phyloP scores from a whole-genome alignment of 2,797 vertebrate genomes.

The Phylloscopus collybita region DNA sequence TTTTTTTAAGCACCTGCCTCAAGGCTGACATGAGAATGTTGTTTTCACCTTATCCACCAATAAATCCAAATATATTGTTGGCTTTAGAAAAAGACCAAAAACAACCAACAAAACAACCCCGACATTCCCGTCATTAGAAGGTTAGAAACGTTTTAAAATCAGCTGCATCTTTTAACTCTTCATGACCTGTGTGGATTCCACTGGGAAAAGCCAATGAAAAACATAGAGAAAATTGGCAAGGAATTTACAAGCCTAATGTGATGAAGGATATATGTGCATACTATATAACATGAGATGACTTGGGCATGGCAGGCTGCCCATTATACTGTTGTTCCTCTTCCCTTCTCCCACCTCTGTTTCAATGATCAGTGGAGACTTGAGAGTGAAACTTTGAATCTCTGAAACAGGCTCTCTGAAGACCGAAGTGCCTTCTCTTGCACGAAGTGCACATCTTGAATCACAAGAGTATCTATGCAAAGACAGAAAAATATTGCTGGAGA shows the following conservation, averaged over 20 bases:
- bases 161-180: conserved; percentile 32
- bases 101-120: rapidly evolving
- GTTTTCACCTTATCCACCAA: not conserved
- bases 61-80: not conserved
- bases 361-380: not conserved
- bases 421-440: not conserved
- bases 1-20: not conserved
- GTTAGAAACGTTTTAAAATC: not conserved
- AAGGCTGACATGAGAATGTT: not conserved
- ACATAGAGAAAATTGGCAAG: not conserved
- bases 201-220: not conserved
- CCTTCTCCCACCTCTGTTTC: not conserved
- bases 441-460: not conserved
- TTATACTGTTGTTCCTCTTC: not conserved
- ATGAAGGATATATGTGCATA: not conserved
- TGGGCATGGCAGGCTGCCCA: not conserved
- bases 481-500: not conserved
- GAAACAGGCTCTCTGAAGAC: not conserved
- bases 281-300: not conserved
- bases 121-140: not conserved
- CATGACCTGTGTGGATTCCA: not conserved
- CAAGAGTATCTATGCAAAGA: not conserved
- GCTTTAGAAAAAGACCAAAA: not conserved
- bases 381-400: not conserved
- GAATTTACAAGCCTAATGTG: not conserved